Evolutionary conservation across 2,888 invertebrate genomes (phyloP).

Genomic region (Sepiola atlantica): DNA sequence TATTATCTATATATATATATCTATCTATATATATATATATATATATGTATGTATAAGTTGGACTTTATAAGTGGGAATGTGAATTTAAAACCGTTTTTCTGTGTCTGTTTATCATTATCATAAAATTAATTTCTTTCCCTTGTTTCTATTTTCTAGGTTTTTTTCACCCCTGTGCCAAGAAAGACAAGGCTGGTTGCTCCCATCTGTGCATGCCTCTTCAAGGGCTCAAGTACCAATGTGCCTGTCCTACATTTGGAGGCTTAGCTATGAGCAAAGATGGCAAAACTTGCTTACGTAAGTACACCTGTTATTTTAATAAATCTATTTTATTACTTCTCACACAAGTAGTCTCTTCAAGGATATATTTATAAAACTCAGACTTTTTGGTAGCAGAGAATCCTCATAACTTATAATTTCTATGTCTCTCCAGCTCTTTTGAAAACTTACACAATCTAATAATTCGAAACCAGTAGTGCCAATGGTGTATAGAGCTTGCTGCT

Average conservation of each 20-base stretch:
- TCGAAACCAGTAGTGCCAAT: too few relatives aligned
- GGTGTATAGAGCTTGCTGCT: too few relatives aligned
- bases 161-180: slow-evolving; percentile 63
- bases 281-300: slow-evolving; percentile 65
- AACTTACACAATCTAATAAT: too few relatives aligned
- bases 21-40: neutral
- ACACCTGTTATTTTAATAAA: neutral
- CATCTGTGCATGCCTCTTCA: slow-evolving; percentile 68
- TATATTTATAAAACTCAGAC: too few relatives aligned
- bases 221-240: slow-evolving; percentile 60
- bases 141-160: slow-evolving; percentile 55
- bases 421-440: too few relatives aligned
- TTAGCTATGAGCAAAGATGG: slow-evolving; percentile 61
- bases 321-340: neutral
- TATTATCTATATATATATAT: neutral
- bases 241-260: slow-evolving; percentile 69
- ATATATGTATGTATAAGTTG: neutral
- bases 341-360: neutral
- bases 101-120: neutral
- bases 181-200: slow-evolving; percentile 63
- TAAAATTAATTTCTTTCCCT: neutral
- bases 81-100: neutral
- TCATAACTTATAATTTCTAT: too few relatives aligned
- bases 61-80: too few relatives aligned
- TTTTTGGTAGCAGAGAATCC: too few relatives aligned